Percentiles rank a stretch among this genome's conserved stretches.
These are phyloP conservation scores for Pseudolaguvia tuberculata DNA, from an alignment of 2,113 vertebrate species.

Conservation along the genomic window DNA sequence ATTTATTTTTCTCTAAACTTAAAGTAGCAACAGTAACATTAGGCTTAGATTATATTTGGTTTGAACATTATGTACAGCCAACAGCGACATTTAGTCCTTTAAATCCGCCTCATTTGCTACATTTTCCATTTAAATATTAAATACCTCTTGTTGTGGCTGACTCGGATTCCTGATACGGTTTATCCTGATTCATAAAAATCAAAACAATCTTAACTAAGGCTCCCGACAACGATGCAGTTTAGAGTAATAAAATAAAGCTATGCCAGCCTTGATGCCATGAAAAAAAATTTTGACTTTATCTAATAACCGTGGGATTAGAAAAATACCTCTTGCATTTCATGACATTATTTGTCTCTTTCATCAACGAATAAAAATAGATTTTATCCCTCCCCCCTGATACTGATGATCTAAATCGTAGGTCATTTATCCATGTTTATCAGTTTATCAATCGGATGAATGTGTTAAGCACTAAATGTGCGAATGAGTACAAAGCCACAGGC, in stretches of 20 bases:
- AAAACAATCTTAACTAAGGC: constrained; percentile 42
- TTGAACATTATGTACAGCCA: constrained; percentile 61
- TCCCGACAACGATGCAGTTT: constrained; percentile 45
- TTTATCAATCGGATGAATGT: constrained; percentile 14
- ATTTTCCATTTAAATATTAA: constrained; percentile 59
- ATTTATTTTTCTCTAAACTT: constrained; percentile 30
- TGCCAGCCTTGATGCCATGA: constrained; percentile 36
- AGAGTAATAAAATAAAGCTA: constrained; percentile 55
- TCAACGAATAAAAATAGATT: constrained; percentile 61
- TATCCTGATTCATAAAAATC: constrained; percentile 52
- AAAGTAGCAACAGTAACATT: constrained; percentile 55
- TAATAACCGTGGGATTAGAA: constrained; percentile 59
- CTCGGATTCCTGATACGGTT: constrained; percentile 43
- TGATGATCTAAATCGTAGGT: constrained; percentile 13
- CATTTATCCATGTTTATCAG: neutral
- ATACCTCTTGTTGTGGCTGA: constrained; percentile 45
- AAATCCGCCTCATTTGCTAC: constrained; percentile 59
- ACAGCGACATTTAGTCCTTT: constrained; percentile 51
- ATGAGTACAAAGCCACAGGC: too few species aligned
- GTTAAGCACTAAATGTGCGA: constrained; percentile 18
- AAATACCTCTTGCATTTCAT: constrained; percentile 59
- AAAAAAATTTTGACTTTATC: constrained; percentile 52
- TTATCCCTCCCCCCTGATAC: constrained; percentile 27
- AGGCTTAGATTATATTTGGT: constrained; percentile 55
- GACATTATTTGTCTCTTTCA: constrained; percentile 45